Percentiles rank a stretch among this genome's conserved stretches.
Conservation (phyloP, 2,113 vertebrate species). For the Phasianus colchicus region DNA sequence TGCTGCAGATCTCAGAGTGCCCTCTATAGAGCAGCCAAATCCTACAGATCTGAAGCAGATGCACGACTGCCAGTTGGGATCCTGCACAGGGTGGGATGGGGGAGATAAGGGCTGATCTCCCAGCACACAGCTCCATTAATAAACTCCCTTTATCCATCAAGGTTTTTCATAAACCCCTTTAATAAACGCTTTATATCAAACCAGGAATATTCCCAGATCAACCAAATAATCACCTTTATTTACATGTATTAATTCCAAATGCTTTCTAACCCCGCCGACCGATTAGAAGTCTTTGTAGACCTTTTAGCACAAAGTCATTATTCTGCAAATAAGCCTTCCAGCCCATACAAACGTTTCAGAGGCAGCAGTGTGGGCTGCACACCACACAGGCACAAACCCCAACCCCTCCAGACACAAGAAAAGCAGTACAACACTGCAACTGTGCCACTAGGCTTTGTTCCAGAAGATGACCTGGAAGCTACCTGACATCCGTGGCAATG, state of each 20-base stretch:
- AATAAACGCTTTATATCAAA: slow-evolving; percentile 42
- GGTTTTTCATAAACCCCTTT: slow-evolving; percentile 25
- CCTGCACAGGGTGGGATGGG: slow-evolving; percentile 52
- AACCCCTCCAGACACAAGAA: neutral
- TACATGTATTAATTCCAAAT: slow-evolving; percentile 52
- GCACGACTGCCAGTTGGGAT: slow-evolving; percentile 62
- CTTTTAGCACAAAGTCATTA: slow-evolving; percentile 13
- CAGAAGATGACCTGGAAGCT: neutral
- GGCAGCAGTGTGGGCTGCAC: neutral
- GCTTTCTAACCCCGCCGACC: slow-evolving; percentile 27
- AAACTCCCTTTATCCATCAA: slow-evolving; percentile 53
- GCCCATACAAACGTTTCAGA: neutral
- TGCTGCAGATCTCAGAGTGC: slow-evolving; percentile 73
- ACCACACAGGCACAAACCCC: neutral
- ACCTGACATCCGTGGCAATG: neutral
- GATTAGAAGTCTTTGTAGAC: slow-evolving; percentile 14
- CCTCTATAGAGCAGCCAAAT: slow-evolving; percentile 70
- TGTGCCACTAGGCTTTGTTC: neutral
- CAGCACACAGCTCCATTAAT: slow-evolving; percentile 39
- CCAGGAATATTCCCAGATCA: slow-evolving; percentile 43
- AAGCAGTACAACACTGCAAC: neutral
- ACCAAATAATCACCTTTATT: slow-evolving; percentile 55
- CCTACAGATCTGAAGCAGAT: slow-evolving; percentile 69
- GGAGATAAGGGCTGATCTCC: slow-evolving; percentile 51
- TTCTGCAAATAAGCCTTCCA: neutral